These are phyloP conservation scores for Hemistola chrysoprasaria DNA, from an alignment of 2,888 invertebrate species.

Conservation along the genomic window DNA sequence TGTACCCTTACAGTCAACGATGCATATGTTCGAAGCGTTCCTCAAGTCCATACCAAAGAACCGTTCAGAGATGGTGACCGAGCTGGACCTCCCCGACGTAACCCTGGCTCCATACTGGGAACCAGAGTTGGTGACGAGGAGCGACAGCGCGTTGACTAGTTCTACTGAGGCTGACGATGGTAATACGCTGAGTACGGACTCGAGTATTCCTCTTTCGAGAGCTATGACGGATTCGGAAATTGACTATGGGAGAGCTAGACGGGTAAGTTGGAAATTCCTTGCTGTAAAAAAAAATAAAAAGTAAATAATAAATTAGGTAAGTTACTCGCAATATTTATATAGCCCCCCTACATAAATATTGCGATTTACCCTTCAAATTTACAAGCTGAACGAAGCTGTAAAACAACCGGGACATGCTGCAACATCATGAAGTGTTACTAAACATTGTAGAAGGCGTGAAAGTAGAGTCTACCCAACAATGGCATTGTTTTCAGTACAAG, in stretches of 20 bases:
- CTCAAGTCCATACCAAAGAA: slow-evolving; percentile 58
- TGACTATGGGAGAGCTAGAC: slow-evolving; percentile 56
- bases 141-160: slow-evolving; percentile 46
- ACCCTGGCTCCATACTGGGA: slow-evolving; percentile 57
- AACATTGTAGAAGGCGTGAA: no score
- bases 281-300: no score
- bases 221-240: slow-evolving; percentile 74
- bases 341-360: no score
- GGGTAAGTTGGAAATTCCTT: slow-evolving; percentile 48
- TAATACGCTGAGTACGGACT: slow-evolving; percentile 49
- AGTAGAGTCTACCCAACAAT: no score
- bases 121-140: slow-evolving; percentile 39
- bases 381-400: no score
- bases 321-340: no score
- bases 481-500: slow-evolving; percentile 52
- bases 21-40: slow-evolving; percentile 60
- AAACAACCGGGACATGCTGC: no score
- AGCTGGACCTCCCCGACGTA: slow-evolving; percentile 61
- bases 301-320: no score
- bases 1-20: slow-evolving; percentile 26
- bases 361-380: no score
- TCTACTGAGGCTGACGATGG: slow-evolving; percentile 41
- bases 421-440: no score
- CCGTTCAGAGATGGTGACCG: slow-evolving; percentile 59
- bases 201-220: slow-evolving; percentile 61